Conservation (phyloP, 2,797 vertebrate genomes). For the Mormyrops attenuatus region DNA sequence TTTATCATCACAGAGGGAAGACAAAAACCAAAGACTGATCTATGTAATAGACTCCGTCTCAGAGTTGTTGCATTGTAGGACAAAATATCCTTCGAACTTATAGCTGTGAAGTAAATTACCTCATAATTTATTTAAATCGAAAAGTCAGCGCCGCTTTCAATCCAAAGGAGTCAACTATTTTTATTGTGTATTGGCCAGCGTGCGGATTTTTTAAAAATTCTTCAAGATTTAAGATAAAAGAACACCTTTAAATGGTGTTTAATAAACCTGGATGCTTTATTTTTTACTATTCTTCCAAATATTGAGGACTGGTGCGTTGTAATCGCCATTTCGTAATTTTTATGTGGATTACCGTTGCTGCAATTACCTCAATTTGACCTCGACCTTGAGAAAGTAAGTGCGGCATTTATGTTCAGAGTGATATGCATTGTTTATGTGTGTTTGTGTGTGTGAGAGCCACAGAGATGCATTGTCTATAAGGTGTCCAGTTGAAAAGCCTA, state of each 20-base stretch:
- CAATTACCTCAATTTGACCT: conserved; percentile 62
- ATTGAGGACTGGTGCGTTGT: conserved; percentile 53
- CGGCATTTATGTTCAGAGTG: not conserved
- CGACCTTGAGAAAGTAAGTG: conserved; percentile 70
- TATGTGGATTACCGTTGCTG: conserved; percentile 65
- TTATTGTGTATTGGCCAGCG: conserved; percentile 38
- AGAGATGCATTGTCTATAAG: not conserved
- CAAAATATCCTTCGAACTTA: conserved; percentile 36
- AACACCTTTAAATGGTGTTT: conserved; percentile 33
- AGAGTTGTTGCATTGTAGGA: conserved; percentile 35
- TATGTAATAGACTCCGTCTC: conserved; percentile 42
- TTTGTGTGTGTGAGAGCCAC: not conserved
- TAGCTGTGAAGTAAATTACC: conserved; percentile 57
- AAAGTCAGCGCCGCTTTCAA: conserved; percentile 49
- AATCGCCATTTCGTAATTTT: conserved; percentile 44
- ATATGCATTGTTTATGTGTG: not conserved
- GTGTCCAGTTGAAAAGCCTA: not conserved
- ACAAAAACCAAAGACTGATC: conserved; percentile 64
- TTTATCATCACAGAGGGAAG: conserved; percentile 36
- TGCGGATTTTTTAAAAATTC: conserved; percentile 35
- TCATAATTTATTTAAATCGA: conserved; percentile 56
- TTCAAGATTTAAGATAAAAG: conserved; percentile 26
- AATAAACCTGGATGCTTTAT: conserved; percentile 49
- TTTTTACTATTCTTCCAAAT: conserved; percentile 35
- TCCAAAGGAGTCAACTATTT: conserved; percentile 58